A percentile compares a stretch with the other conserved stretches of the same genome.
Conservation (phyloP, 2,888 invertebrate genomes). For the Ophion ventricosus region DNA sequence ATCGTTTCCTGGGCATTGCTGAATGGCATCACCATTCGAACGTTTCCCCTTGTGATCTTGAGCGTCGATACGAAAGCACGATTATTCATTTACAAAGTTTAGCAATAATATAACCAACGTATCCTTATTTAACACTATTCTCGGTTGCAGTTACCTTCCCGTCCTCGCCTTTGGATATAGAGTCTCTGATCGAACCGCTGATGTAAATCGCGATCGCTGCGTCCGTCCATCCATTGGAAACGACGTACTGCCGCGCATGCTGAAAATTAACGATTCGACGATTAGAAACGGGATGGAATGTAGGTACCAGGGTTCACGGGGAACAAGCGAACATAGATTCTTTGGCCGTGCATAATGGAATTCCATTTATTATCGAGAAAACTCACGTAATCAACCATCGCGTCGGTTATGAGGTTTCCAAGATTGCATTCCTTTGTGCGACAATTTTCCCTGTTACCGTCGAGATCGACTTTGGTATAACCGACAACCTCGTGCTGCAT, state of each 20-base stretch:
- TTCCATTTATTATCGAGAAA: not conserved
- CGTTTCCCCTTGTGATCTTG: constrained; percentile 88
- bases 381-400: constrained; percentile 87
- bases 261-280: constrained; percentile 44
- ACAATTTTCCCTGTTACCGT: constrained; percentile 87
- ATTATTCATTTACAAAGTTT: no score
- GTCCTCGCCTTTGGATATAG: constrained; percentile 85
- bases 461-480: constrained; percentile 88
- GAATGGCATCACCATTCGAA: constrained; percentile 91
- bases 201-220: constrained; percentile 90
- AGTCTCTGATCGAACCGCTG: constrained; percentile 90
- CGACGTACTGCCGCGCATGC: constrained; percentile 84
- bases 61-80: constrained; percentile 69
- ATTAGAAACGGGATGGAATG: constrained; percentile 24
- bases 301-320: no score
- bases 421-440: constrained; percentile 92
- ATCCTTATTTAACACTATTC: no score
- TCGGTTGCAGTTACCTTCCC: constrained; percentile 81
- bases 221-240: constrained; percentile 88
- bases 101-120: not conserved
- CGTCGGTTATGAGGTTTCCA: constrained; percentile 92
- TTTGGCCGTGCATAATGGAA: not conserved
- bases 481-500: constrained; percentile 87
- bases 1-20: constrained; percentile 88
- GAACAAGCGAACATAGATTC: no score